Percentiles rank a stretch among this genome's conserved stretches.
These are phyloP conservation scores for Hippocampus barbouri DNA, from an alignment of 2,113 vertebrate genomes.

Conservation along the genomic window DNA sequence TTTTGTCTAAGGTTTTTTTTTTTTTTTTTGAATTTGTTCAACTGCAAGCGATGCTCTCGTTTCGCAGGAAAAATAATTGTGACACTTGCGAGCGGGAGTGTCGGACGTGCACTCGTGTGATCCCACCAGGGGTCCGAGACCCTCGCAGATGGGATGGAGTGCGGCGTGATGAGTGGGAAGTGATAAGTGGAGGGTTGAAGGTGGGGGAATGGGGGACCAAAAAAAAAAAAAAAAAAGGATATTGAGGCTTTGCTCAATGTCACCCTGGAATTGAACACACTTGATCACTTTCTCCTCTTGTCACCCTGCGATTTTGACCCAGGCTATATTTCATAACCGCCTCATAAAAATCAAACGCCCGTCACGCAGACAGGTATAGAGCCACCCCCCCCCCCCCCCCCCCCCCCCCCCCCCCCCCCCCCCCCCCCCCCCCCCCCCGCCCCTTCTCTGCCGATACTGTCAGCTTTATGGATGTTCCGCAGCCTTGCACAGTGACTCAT, in stretches of 20 bases:
- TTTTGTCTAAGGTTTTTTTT: not conserved
- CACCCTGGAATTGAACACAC: conserved; percentile 49
- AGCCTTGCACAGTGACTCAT: conserved; percentile 7
- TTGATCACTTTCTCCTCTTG: conserved; percentile 40
- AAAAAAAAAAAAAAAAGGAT: conserved; percentile 15
- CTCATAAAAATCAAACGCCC: not conserved
- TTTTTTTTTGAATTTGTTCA: not conserved
- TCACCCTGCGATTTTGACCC: conserved; percentile 9
- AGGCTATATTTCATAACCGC: conserved; percentile 2
- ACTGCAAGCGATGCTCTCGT: conserved; percentile 42
- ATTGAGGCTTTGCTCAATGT: conserved; percentile 46
- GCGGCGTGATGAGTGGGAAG: conserved; percentile 27
- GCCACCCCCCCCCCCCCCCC: not conserved
- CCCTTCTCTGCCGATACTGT: conserved; percentile 30
- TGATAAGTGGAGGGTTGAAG: conserved; percentile 8
- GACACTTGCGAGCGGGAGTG: conserved; percentile 26
- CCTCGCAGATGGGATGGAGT: conserved; percentile 3
- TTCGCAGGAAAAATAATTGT: conserved; percentile 48
- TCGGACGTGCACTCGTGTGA: conserved; percentile 25
- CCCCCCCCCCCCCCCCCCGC: conserved; percentile 2
- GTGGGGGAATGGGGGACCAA: conserved; percentile 8
- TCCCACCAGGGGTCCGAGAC: conserved; percentile 12
- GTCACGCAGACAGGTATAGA: conserved; percentile 4
- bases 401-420: not conserved
- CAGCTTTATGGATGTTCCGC: conserved; percentile 37